Conservation (phyloP, 2,888 invertebrate species). For the Helleia helle region DNA sequence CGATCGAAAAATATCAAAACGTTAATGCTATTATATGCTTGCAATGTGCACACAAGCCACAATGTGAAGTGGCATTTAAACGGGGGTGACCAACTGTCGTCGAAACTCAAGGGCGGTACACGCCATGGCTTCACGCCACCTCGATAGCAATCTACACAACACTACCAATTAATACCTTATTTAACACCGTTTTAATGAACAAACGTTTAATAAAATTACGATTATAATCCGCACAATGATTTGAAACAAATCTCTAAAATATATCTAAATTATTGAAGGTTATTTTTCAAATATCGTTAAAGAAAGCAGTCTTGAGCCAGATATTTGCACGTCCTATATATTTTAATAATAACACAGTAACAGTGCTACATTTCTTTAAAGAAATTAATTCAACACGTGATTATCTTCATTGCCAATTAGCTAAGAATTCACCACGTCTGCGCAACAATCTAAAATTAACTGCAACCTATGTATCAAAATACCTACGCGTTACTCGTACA, state of each 20-base stretch:
- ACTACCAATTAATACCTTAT: conserved; percentile 60
- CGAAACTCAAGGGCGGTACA: conserved; percentile 57
- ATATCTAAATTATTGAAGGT: neutral
- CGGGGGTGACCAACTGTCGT: conserved; percentile 73
- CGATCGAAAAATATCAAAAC: conserved; percentile 44
- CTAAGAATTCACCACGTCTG: conserved; percentile 71
- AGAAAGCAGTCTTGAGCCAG: neutral
- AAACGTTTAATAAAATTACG: neutral
- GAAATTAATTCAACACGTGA: conserved; percentile 45
- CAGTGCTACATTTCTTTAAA: conserved; percentile 15
- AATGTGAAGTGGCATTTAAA: conserved; percentile 69
- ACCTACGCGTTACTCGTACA: conserved; percentile 69
- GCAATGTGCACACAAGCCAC: conserved; percentile 67
- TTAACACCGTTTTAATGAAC: conserved; percentile 47
- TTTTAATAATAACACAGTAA: conserved; percentile 4
- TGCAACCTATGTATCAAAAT: conserved; percentile 74
- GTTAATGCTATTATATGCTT: conserved; percentile 45
- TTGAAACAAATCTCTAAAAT: neutral
- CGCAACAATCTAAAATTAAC: conserved; percentile 74
- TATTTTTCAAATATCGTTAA: neutral
- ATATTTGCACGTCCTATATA: neutral
- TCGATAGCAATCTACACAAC: conserved; percentile 66
- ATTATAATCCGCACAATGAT: neutral
- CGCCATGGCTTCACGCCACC: conserved; percentile 60
- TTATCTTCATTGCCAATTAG: conserved; percentile 70